phyloP scores from a whole-genome alignment of 2,797 vertebrate genomes.

The Epinephelus awoara region DNA sequence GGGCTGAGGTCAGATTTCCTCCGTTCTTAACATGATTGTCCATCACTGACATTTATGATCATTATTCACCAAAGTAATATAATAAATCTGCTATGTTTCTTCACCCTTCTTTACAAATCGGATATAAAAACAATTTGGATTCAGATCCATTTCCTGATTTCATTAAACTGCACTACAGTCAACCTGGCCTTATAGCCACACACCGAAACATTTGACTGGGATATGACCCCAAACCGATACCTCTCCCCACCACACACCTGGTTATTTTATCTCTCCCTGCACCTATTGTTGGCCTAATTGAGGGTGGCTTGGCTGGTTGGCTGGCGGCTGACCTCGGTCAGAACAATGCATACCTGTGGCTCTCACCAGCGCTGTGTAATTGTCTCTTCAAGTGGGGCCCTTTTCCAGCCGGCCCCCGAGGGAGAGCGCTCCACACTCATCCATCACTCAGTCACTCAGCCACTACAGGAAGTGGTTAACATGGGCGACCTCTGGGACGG shows the following conservation, averaged over 20 bases:
- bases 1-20: slow-evolving; percentile 2
- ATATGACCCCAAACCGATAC: slow-evolving; percentile 82
- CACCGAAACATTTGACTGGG: slow-evolving; percentile 75
- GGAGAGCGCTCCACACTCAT: slow-evolving; percentile 70
- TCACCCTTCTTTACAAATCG: neutral
- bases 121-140: slow-evolving; percentile 21
- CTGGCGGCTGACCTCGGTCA: slow-evolving; percentile 80
- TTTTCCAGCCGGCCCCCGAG: slow-evolving; percentile 70
- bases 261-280: slow-evolving; percentile 80
- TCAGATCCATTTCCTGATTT: slow-evolving; percentile 26
- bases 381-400: slow-evolving; percentile 80
- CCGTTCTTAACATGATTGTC: neutral
- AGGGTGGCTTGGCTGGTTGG: slow-evolving; percentile 67
- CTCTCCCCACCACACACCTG: slow-evolving; percentile 82
- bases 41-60: neutral
- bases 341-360: slow-evolving; percentile 86
- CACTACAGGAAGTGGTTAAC: slow-evolving; percentile 85
- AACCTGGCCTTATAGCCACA: slow-evolving; percentile 26
- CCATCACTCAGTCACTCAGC: slow-evolving; percentile 84
- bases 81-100: slow-evolving; percentile 4
- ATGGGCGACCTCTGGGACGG: slow-evolving; percentile 75
- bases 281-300: slow-evolving; percentile 80
- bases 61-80: slow-evolving; percentile 3
- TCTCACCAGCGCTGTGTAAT: slow-evolving; percentile 77
- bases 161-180: slow-evolving; percentile 27